Evolutionary conservation across 1,140 invertebrate genomes (phyloP).

Genomic region (Solenopsis fugax): DNA sequence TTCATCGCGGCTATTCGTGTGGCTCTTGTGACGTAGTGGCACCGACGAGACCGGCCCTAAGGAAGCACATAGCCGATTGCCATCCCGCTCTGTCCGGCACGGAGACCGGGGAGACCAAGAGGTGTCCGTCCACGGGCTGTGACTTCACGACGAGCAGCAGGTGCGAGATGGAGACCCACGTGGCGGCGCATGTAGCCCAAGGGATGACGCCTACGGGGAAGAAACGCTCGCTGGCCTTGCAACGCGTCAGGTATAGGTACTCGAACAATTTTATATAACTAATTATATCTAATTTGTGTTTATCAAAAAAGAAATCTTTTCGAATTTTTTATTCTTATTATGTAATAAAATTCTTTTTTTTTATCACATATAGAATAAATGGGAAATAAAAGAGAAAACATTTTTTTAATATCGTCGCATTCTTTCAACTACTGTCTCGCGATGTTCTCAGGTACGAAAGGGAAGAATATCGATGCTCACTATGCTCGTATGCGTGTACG

Average conservation of each 20-base stretch:
- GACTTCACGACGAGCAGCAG: slow-evolving; percentile 83
- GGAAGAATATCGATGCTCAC: slow-evolving; percentile 87
- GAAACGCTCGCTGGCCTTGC: slow-evolving; percentile 84
- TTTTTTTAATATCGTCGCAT: not conserved
- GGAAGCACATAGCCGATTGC: slow-evolving; percentile 83
- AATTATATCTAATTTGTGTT: not conserved
- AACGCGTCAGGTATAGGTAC: slow-evolving; percentile 87
- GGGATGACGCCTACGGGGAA: slow-evolving; percentile 84
- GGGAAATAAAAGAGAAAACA: not conserved
- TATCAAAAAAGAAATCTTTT: not conserved
- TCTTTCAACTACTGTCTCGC: slow-evolving; percentile 23
- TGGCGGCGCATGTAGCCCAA: slow-evolving; percentile 83
- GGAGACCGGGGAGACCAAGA: slow-evolving; percentile 78
- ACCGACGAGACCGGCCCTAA: slow-evolving; percentile 82
- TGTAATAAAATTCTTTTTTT: not conserved
- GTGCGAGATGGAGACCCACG: slow-evolving; percentile 85
- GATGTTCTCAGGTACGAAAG: slow-evolving; percentile 85
- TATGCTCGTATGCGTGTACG: slow-evolving; percentile 88
- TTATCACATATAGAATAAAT: not conserved
- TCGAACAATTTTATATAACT: slow-evolving; percentile 67
- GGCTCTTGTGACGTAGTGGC: slow-evolving; percentile 82
- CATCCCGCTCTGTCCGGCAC: slow-evolving; percentile 78
- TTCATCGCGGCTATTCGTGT: slow-evolving; percentile 82
- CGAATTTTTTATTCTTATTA: slow-evolving; percentile 25
- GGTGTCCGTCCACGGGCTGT: slow-evolving; percentile 84